These are phyloP conservation scores for Spilogale gracilis DNA, from an alignment of 2,113 vertebrate genomes.

Conservation along the genomic window DNA sequence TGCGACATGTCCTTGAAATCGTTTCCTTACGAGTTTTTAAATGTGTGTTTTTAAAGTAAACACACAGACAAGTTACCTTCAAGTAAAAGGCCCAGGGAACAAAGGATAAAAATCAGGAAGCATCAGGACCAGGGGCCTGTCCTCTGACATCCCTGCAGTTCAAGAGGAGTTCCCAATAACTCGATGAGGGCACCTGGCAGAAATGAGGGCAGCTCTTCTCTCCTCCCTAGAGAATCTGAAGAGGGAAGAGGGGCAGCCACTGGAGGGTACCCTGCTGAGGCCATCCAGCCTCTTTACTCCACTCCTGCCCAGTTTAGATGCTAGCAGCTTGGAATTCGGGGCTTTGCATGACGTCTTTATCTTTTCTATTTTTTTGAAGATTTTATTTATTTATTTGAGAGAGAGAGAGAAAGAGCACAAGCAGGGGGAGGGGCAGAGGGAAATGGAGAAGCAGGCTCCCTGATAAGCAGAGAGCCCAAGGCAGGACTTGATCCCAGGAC, in stretches of 20 bases:
- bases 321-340: fast-evolving
- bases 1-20: neutral
- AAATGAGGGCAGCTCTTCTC: neutral
- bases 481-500: neutral
- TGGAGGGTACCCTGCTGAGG: neutral
- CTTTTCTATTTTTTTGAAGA: neutral
- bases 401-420: neutral
- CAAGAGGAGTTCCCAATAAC: neutral
- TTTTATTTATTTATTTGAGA: neutral
- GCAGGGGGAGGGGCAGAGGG: neutral
- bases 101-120: neutral
- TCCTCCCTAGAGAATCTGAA: neutral
- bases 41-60: conserved; percentile 9
- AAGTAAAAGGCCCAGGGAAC: neutral
- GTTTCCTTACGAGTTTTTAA: neutral
- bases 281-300: neutral
- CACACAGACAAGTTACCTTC: neutral
- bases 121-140: fast-evolving
- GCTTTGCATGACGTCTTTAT: neutral
- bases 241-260: neutral
- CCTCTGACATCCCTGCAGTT: neutral
- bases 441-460: neutral
- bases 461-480: neutral
- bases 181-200: fast-evolving
- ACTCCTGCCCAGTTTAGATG: neutral